phyloP scores from a whole-genome alignment of 2,888 invertebrate genomes.

The Ochropacha duplaris region DNA sequence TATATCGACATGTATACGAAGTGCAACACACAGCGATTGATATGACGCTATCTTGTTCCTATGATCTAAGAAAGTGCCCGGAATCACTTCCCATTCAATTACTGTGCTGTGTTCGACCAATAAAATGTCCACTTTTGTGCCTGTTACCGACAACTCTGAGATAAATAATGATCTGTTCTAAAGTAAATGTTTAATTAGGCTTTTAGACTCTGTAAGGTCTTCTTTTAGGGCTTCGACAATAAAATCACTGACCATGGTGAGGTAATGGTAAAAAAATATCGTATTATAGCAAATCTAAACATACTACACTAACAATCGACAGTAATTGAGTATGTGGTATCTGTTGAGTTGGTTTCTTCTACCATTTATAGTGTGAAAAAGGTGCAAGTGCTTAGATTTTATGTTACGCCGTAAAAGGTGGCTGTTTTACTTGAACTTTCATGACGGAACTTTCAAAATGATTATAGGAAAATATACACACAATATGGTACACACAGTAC shows the following conservation, averaged over 20 bases:
- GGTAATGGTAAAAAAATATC: slow-evolving; percentile 25
- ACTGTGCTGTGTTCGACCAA: slow-evolving; percentile 3
- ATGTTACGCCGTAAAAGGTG: slow-evolving; percentile 26
- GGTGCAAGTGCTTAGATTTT: slow-evolving; percentile 18
- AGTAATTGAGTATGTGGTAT: slow-evolving; percentile 11
- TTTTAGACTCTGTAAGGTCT: too few relatives aligned
- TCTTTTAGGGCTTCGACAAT: too few relatives aligned
- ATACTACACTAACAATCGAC: slow-evolving; percentile 14
- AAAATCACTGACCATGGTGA: too few relatives aligned
- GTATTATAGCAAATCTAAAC: slow-evolving; percentile 25
- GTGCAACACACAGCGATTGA: slow-evolving; percentile 43
- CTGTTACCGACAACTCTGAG: too few relatives aligned
- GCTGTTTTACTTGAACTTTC: slow-evolving; percentile 8
- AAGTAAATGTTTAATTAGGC: too few relatives aligned
- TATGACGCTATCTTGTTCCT: slow-evolving; percentile 44
- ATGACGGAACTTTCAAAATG: slow-evolving; percentile 17
- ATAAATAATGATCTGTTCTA: too few relatives aligned
- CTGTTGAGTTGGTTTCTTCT: slow-evolving; percentile 12
- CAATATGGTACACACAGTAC: background rate
- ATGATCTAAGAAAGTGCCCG: slow-evolving; percentile 47
- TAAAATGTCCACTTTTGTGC: too few relatives aligned
- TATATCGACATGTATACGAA: slow-evolving; percentile 55
- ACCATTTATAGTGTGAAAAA: slow-evolving; percentile 22
- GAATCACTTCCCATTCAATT: slow-evolving; percentile 22
- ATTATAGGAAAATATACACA: slow-evolving; percentile 10